Base-by-base conservation (phyloP, 2,797 vertebrate genomes). In the Hemitrygon akajei region DNA sequence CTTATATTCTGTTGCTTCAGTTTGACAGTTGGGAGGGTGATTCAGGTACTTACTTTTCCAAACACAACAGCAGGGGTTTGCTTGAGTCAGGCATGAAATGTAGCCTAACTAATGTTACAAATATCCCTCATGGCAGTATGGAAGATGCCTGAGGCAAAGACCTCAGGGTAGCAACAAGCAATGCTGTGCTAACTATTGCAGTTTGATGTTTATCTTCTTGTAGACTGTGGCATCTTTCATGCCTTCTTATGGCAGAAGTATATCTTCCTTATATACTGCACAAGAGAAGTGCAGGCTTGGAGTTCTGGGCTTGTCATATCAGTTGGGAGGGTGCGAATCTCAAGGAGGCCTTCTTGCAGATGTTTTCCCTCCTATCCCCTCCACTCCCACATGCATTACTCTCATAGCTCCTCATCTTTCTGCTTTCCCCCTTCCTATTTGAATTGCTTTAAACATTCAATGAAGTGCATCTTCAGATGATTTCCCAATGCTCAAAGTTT, bases 111-210 rank as follows among this genome's bases (percentile, higher is more conserved):
- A 30, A 89, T 89, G 30, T 9, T 89, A 60, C 60, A 66, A 34
- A n/a, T 34, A 89, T 89, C n/a, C 86, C n/a, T 37, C 6, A 34
- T 63, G 58, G 86, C 63, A 66, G 30, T 22, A 0, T 66, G 86
- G 60, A 66, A 89, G 86, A 7, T 66, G 86, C 86, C 86, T 37
- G n/a, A 89, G 86, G 86, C 82, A 86, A 63, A 89, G 86, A 34
- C 30, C 60, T 87, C 84, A 34, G 30, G 84, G 86, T 12, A 89
- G 86, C 30, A 89, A 63, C n/a, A 66, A 18, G 0, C 60, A 34
- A 22, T 22, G 30, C n/a, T 89, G 16, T 20, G 60, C 0, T 63
- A 63, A 86, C 82, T 7, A 84, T 84, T 30, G 16, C 60, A 89
- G 60, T 20, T 66, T 1, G n/a, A 2, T 89, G 16, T n/a, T 34